Conservation (phyloP, 2,797 vertebrate species). For the Nyctalus aviator region DNA sequence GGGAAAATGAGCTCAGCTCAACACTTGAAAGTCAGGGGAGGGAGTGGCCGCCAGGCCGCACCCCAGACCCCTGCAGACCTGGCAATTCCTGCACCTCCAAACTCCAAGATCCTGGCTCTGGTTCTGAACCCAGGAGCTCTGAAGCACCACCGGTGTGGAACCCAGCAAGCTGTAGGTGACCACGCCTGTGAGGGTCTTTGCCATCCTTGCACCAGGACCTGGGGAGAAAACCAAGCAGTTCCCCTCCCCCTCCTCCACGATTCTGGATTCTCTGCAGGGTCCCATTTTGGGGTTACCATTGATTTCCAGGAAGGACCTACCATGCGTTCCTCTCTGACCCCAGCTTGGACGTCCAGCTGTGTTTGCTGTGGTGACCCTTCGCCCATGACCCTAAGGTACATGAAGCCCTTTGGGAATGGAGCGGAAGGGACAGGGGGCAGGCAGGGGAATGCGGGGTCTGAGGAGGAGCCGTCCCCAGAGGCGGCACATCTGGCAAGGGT, state of each 20-base stretch:
- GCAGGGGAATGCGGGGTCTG: slow-evolving; percentile 70
- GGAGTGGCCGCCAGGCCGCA: background rate
- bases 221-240: background rate
- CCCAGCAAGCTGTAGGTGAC: slow-evolving; percentile 59
- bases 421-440: slow-evolving; percentile 76
- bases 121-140: background rate
- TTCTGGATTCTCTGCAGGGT: slow-evolving; percentile 56
- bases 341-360: slow-evolving; percentile 61
- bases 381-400: slow-evolving; percentile 83
- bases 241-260: background rate
- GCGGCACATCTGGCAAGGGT: slow-evolving; percentile 68
- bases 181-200: slow-evolving; percentile 11
- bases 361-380: slow-evolving; percentile 47
- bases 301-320: slow-evolving; percentile 53
- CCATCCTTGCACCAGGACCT: background rate
- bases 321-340: background rate
- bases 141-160: background rate
- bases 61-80: background rate
- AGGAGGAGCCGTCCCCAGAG: slow-evolving; percentile 75
- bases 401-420: slow-evolving; percentile 82
- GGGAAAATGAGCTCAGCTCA: background rate
- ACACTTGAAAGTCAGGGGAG: background rate
- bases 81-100: background rate
- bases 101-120: background rate
- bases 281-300: slow-evolving; percentile 38